Conservation (phyloP, 2,888 invertebrate genomes). For the Anaspis maculata region DNA sequence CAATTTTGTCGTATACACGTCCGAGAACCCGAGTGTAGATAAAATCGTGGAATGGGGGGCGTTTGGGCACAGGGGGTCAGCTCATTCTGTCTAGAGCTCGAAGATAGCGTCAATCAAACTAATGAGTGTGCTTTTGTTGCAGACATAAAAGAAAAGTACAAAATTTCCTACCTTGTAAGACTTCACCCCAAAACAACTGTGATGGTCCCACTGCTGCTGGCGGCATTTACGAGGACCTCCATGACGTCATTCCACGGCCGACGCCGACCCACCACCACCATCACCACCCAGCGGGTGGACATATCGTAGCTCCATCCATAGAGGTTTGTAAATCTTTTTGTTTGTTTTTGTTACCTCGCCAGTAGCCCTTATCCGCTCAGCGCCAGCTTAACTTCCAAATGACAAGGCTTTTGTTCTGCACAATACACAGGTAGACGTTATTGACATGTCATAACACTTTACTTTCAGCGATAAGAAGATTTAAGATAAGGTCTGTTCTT, state of each 20-base stretch:
- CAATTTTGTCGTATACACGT: not conserved
- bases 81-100: too few species aligned
- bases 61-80: too few species aligned
- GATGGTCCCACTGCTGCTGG: slow-evolving; percentile 48
- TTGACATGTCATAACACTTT: too few species aligned
- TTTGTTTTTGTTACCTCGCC: too few species aligned
- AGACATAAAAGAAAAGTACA: slow-evolving; percentile 84
- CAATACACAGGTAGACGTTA: too few species aligned
- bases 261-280: slow-evolving; percentile 39
- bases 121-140: slow-evolving; percentile 35
- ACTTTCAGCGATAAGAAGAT: too few species aligned
- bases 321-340: slow-evolving; percentile 36
- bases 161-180: slow-evolving; percentile 75
- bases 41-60: slow-evolving; percentile 2
- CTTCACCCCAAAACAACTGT: slow-evolving; percentile 52
- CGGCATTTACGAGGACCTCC: slow-evolving; percentile 73
- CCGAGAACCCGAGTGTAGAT: slow-evolving; percentile 3
- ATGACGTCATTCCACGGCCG: slow-evolving; percentile 52
- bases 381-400: too few species aligned
- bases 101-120: slow-evolving; percentile 19
- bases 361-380: too few species aligned
- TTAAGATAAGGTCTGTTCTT: too few species aligned
- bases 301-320: slow-evolving; percentile 43
- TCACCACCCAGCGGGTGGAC: slow-evolving; percentile 34
- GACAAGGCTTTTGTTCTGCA: too few species aligned